phyloP scores from a whole-genome alignment of 2,888 invertebrate genomes.

The Trissoscelio sp. region DNA sequence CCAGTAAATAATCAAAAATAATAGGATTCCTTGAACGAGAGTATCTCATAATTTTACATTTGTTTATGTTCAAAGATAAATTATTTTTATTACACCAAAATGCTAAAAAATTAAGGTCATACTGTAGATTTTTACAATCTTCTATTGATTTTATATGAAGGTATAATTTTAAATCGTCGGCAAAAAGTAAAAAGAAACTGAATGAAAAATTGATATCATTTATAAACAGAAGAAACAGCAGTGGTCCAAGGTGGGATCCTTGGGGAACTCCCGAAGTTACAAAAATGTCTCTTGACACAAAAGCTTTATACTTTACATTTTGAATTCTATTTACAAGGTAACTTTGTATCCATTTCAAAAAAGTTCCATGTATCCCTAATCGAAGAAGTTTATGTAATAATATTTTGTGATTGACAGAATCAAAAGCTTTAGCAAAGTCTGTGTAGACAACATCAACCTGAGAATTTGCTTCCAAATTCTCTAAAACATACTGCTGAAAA shows the following conservation, averaged over 20 bases:
- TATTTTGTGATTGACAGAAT: conserved; percentile 3
- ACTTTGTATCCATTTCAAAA: conserved; percentile 3
- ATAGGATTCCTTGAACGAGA: neutral
- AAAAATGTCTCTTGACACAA: neutral
- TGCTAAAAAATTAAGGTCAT: neutral
- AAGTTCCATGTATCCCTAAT: conserved; percentile 9
- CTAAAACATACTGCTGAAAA: conserved; percentile 1
- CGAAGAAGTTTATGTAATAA: neutral
- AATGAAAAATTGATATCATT: conserved; percentile 3
- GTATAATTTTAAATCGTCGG: conserved; percentile 17
- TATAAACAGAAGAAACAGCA: conserved; percentile 18
- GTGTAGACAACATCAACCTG: conserved; percentile 8
- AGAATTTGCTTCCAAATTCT: neutral
- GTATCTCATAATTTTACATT: conserved; percentile 19
- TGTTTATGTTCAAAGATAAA: conserved; percentile 5
- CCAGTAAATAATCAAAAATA: neutral
- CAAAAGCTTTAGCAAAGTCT: conserved; percentile 15
- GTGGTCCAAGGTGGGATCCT: conserved; percentile 2
- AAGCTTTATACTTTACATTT: conserved; percentile 7
- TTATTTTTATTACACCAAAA: neutral
- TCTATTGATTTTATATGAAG: neutral
- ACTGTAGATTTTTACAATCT: conserved; percentile 5
- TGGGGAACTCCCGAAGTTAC: conserved; percentile 18
- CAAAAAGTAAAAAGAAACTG: conserved; percentile 6
- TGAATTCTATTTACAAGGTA: conserved; percentile 2